phyloP scores from a whole-genome alignment of 2,113 vertebrate species.

The Gambusia holbrooki region DNA sequence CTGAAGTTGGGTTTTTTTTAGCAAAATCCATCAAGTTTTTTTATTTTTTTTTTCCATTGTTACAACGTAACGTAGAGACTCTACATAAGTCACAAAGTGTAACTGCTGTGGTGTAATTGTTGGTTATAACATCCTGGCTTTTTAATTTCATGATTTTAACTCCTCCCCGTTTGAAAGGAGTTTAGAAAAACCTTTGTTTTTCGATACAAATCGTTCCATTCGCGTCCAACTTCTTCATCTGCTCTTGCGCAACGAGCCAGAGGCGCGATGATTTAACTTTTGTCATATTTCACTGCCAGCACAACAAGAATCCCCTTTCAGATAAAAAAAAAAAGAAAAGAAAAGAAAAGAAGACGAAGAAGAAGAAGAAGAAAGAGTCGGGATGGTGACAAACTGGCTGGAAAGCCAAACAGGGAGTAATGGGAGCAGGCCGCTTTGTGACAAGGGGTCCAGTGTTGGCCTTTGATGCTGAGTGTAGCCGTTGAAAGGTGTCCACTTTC shows the following conservation, averaged over 20 bases:
- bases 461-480: constrained; percentile 75
- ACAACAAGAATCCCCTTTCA: constrained; percentile 74
- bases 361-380: constrained; percentile 62
- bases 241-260: constrained; percentile 64
- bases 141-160: no score
- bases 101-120: no score
- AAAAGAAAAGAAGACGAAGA: neutral
- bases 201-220: neutral
- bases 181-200: no score
- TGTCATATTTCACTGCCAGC: constrained; percentile 70
- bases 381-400: constrained; percentile 75
- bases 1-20: no score
- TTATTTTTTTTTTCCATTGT: no score
- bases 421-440: constrained; percentile 67
- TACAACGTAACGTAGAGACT: no score
- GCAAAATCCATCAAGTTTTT: no score
- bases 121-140: no score
- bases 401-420: constrained; percentile 77
- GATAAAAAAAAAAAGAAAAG: constrained; percentile 48
- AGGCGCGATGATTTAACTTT: constrained; percentile 66
- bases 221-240: constrained; percentile 32
- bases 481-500: constrained; percentile 77
- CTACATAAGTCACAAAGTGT: no score
- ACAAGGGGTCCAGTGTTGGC: constrained; percentile 63
- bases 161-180: no score